A percentile compares a stretch with the other conserved stretches of the same genome.
phyloP scores from a whole-genome alignment of 2,113 vertebrate species.

The Gopherus evgoodei region DNA sequence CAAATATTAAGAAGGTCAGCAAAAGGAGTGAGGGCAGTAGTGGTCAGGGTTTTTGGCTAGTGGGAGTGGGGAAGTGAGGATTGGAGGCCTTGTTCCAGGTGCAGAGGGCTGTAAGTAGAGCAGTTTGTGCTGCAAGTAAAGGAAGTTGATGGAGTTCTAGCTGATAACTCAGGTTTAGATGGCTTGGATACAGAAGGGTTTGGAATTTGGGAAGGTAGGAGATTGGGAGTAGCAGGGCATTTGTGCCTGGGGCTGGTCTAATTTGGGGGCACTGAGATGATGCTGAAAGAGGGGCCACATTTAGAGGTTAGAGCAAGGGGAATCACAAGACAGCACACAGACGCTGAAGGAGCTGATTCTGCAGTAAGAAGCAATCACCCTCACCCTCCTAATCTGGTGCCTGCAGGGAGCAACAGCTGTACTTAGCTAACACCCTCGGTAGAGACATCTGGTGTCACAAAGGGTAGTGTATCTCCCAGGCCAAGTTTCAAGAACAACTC shows the following conservation, averaged over 20 bases:
- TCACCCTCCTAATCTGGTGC: not conserved
- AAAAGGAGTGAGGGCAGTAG: not conserved
- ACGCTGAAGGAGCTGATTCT: not conserved
- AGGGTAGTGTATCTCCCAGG: not conserved
- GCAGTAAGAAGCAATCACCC: not conserved
- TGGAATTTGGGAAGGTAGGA: not conserved
- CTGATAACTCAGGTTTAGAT: not conserved
- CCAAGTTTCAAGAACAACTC: not conserved
- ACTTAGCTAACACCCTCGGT: not conserved
- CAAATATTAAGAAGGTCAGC: not conserved
- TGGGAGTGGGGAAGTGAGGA: not conserved
- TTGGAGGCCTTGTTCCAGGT: not conserved
- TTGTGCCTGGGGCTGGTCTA: not conserved
- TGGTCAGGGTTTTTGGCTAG: not conserved
- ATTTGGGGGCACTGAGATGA: not conserved
- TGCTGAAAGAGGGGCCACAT: not conserved
- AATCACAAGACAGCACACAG: not conserved
- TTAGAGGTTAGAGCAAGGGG: not conserved
- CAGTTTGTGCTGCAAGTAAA: not conserved
- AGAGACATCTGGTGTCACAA: not conserved
- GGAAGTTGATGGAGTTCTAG: not conserved
- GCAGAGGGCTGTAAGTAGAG: not conserved
- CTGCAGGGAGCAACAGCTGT: not conserved
- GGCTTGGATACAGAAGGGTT: not conserved
- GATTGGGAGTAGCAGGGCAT: not conserved